These are phyloP conservation scores for Ochropacha duplaris DNA, from an alignment of 2,888 invertebrate genomes.

Conservation along the genomic window DNA sequence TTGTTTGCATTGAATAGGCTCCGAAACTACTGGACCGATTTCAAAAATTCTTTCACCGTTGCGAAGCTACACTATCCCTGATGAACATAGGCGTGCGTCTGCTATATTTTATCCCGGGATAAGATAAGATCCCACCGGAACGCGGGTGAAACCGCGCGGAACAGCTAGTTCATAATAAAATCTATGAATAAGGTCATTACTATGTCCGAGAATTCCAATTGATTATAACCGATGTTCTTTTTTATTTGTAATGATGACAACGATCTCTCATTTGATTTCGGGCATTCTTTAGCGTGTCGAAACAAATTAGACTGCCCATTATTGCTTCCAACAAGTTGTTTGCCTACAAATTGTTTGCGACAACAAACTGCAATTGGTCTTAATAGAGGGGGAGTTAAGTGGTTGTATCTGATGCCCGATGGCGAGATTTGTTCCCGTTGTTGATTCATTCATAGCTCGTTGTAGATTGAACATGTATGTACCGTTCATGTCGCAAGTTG, in stretches of 20 bases:
- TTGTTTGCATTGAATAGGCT: too few species aligned
- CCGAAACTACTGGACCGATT: too few species aligned
- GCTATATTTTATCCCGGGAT: too few species aligned
- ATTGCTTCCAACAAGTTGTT: constrained; percentile 27
- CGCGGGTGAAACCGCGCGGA: too few species aligned
- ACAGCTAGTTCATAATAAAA: too few species aligned
- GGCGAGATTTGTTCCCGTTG: constrained; percentile 19
- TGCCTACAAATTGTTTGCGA: constrained; percentile 41
- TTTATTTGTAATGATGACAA: neutral
- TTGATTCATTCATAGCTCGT: constrained; percentile 23
- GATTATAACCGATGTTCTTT: too few species aligned
- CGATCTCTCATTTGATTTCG: neutral
- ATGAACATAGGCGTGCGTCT: too few species aligned
- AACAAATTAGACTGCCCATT: constrained; percentile 11
- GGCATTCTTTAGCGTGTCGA: constrained; percentile 8
- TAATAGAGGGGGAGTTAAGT: constrained; percentile 62
- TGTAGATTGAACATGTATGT: constrained; percentile 5
- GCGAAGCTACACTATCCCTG: too few species aligned
- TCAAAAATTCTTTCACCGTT: too few species aligned
- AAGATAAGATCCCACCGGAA: too few species aligned
- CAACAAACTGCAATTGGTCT: constrained; percentile 61
- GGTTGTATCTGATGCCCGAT: constrained; percentile 28
- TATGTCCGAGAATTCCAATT: too few species aligned
- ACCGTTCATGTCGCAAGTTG: neutral
- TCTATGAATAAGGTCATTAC: too few species aligned